Evolutionary conservation across 2,888 invertebrate genomes (phyloP).

Genomic region (Caenorhabditis becei): DNA sequence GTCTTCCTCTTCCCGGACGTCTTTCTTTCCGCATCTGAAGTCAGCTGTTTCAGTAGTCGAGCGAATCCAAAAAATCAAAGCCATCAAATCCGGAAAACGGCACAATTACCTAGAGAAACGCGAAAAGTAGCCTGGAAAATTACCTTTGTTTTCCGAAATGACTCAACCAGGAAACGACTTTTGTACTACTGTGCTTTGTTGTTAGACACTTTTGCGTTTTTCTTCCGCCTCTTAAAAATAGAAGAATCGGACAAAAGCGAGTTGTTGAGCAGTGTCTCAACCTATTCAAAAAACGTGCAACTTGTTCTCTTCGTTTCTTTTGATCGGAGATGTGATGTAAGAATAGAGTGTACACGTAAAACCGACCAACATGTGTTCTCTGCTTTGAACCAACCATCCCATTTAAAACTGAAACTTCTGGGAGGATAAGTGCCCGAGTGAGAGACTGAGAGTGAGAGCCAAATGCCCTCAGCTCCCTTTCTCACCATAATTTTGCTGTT

Average conservation of each 20-base stretch:
- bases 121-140: slow-evolving; percentile 10
- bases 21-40: slow-evolving; percentile 10
- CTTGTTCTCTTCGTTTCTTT: slow-evolving; percentile 6
- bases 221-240: slow-evolving; percentile 36
- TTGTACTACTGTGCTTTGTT: slow-evolving; percentile 35
- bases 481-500: slow-evolving; percentile 53
- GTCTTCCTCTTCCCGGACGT: background rate
- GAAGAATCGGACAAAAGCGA: slow-evolving; percentile 5
- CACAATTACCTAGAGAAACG: background rate
- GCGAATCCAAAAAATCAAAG: background rate
- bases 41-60: slow-evolving; percentile 56
- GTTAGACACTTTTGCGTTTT: background rate
- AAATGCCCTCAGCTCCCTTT: slow-evolving; percentile 8
- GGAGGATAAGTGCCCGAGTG: background rate
- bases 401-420: background rate
- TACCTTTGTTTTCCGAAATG: slow-evolving; percentile 47
- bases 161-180: slow-evolving; percentile 24
- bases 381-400: background rate
- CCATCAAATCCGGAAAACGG: background rate
- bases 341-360: slow-evolving; percentile 14
- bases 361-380: background rate
- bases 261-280: slow-evolving; percentile 12
- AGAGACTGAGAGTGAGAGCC: background rate
- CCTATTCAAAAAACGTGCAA: slow-evolving; percentile 36
- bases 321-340: slow-evolving; percentile 4